phyloP scores from a whole-genome alignment of 1,140 invertebrate genomes.

The Stenopsyche tienmushanensis region DNA sequence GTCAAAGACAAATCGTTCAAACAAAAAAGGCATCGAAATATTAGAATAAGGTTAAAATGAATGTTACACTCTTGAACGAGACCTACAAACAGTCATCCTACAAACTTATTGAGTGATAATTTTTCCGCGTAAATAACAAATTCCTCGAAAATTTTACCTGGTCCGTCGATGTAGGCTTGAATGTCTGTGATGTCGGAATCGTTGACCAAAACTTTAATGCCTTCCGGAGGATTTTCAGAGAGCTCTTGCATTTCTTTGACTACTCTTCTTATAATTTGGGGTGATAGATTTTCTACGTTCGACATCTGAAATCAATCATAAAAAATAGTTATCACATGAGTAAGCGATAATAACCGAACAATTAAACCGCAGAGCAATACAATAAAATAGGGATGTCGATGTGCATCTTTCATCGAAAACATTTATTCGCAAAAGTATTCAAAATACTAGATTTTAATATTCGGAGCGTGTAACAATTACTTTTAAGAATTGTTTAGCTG shows the following conservation, averaged over 20 bases:
- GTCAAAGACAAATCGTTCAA: not conserved
- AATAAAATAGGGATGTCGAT: too few species aligned
- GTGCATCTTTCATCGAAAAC: too few species aligned
- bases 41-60: not conserved
- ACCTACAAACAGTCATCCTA: too few species aligned
- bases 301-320: slow-evolving; percentile 56
- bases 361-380: too few species aligned
- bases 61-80: slow-evolving; percentile 6
- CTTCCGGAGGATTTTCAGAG: slow-evolving; percentile 77
- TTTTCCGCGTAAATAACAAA: too few species aligned
- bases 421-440: too few species aligned
- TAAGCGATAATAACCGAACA: too few species aligned
- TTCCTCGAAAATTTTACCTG: too few species aligned
- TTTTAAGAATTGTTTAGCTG: too few species aligned
- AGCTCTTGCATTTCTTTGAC: slow-evolving; percentile 82
- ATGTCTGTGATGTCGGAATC: slow-evolving; percentile 92
- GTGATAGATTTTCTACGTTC: slow-evolving; percentile 91
- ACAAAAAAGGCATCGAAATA: slow-evolving; percentile 16
- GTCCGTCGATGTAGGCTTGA: slow-evolving; percentile 87
- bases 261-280: slow-evolving; percentile 85
- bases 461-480: too few species aligned
- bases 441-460: too few species aligned
- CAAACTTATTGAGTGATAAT: too few species aligned
- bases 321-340: not conserved
- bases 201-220: slow-evolving; percentile 83